These are phyloP conservation scores for Caenorhabditis drosophilae DNA, from an alignment of 2,888 invertebrate species.

Conservation along the genomic window DNA sequence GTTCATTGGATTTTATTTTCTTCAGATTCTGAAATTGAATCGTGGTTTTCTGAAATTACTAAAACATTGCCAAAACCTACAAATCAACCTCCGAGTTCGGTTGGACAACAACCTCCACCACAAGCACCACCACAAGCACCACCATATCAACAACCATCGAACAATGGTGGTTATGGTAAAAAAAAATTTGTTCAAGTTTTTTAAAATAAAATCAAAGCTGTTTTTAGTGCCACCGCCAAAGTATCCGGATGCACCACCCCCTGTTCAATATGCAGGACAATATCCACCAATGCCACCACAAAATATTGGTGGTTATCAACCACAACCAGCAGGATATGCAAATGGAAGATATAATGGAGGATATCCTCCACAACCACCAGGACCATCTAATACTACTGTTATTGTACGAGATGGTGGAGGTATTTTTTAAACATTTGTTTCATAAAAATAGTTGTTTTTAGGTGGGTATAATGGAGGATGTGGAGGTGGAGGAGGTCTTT, in stretches of 20 bases:
- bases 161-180: constrained; percentile 45
- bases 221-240: constrained; percentile 62
- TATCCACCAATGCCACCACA: constrained; percentile 30
- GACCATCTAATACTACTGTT: constrained; percentile 46
- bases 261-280: constrained; percentile 34
- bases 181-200: too few species aligned
- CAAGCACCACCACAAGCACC: constrained; percentile 30
- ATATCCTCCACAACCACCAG: neutral
- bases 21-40: constrained; percentile 63
- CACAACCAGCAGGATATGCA: constrained; percentile 5
- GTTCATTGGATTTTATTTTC: constrained; percentile 66
- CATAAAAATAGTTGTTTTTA: neutral
- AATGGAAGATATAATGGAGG: constrained; percentile 33
- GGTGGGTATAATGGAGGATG: constrained; percentile 13
- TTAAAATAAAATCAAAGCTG: neutral
- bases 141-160: constrained; percentile 12
- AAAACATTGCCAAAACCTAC: constrained; percentile 62
- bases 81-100: constrained; percentile 20
- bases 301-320: constrained; percentile 1
- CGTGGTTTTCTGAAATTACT: constrained; percentile 64
- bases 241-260: constrained; percentile 60
- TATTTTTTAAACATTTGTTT: neutral
- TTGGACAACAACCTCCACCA: constrained; percentile 26
- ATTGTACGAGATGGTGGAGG: constrained; percentile 36
- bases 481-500: constrained; percentile 36